These are phyloP conservation scores for Hyposoter didymator DNA, from an alignment of 2,888 invertebrate genomes.

Conservation along the genomic window DNA sequence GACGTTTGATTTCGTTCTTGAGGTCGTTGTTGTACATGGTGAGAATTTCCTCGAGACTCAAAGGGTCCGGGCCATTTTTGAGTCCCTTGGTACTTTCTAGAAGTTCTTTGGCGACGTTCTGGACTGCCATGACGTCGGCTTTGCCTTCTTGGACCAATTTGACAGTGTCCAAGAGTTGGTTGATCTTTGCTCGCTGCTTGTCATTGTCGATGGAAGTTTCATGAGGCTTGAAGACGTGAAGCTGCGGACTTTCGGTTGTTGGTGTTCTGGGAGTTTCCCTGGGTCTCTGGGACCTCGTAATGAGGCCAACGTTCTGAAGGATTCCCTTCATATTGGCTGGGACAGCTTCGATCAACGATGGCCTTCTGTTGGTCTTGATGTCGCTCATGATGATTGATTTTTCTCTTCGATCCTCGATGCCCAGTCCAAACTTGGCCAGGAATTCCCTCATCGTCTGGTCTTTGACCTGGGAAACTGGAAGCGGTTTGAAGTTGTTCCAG, in stretches of 20 bases:
- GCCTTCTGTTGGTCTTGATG: constrained; percentile 1
- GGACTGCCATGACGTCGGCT: constrained; percentile 76
- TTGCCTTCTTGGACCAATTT: constrained; percentile 81
- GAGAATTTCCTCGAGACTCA: constrained; percentile 80
- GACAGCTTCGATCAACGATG: constrained; percentile 78
- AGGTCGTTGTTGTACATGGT: constrained; percentile 78
- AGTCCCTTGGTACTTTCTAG: constrained; percentile 77
- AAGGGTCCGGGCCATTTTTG: constrained; percentile 80
- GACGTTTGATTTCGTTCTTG: constrained; percentile 83
- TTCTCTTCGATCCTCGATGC: constrained; percentile 74
- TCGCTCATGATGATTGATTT: constrained; percentile 76
- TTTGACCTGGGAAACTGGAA: constrained; percentile 80
- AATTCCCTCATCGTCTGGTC: constrained; percentile 84
- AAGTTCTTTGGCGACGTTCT: constrained; percentile 77
- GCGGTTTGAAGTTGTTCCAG: constrained; percentile 84
- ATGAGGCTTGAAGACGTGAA: constrained; percentile 83
- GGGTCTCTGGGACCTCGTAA: constrained; percentile 66
- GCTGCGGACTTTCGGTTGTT: constrained; percentile 62
- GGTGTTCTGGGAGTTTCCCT: background rate
- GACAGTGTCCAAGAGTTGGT: constrained; percentile 82
- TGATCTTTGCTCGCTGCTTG: constrained; percentile 85
- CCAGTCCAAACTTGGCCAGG: constrained; percentile 83
- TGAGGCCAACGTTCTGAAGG: constrained; percentile 83
- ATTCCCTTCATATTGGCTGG: constrained; percentile 82
- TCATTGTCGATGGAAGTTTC: constrained; percentile 79